Percentiles rank a stretch among this genome's conserved stretches.
phyloP scores from a whole-genome alignment of 1,140 invertebrate species.

The Dysdera silvatica region DNA sequence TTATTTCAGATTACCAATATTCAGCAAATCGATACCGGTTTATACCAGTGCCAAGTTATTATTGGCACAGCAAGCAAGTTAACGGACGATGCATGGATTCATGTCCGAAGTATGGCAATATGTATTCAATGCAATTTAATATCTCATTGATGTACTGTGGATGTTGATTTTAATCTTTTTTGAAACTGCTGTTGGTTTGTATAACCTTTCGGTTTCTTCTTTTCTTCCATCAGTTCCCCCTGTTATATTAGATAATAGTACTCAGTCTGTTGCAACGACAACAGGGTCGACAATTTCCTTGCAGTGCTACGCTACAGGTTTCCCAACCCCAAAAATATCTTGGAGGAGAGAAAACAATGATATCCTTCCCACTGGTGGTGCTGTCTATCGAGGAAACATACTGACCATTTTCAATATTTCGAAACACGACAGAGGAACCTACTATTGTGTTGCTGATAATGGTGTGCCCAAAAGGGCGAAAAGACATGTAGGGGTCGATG shows the following conservation, averaged over 20 bases:
- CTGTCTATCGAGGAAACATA: conserved; percentile 58
- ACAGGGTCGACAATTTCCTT: conserved; percentile 61
- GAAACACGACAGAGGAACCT: conserved; percentile 77
- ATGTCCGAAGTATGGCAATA: conserved; percentile 53
- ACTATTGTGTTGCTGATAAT: conserved; percentile 92
- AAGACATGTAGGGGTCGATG: conserved; percentile 79
- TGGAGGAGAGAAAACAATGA: conserved; percentile 90
- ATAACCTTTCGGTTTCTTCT: not conserved
- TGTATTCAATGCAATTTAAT: not conserved
- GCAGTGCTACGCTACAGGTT: conserved; percentile 74
- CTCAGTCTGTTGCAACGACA: conserved; percentile 43
- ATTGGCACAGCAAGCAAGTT: conserved; percentile 66
- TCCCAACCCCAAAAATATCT: conserved; percentile 62
- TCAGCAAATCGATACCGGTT: conserved; percentile 83
- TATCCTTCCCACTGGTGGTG: conserved; percentile 64
- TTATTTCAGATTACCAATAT: conserved; percentile 73
- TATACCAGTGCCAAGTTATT: conserved; percentile 76
- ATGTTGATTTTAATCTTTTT: conserved; percentile 8
- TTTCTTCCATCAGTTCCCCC: conserved; percentile 56
- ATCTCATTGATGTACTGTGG: not conserved
- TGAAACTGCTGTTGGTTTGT: not conserved
- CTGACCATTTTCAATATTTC: conserved; percentile 58
- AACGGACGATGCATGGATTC: conserved; percentile 69
- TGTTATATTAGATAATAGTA: conserved; percentile 86
- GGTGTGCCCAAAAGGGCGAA: conserved; percentile 73